phyloP scores from a whole-genome alignment of 2,113 vertebrate species.

The Prunella himalayana region DNA sequence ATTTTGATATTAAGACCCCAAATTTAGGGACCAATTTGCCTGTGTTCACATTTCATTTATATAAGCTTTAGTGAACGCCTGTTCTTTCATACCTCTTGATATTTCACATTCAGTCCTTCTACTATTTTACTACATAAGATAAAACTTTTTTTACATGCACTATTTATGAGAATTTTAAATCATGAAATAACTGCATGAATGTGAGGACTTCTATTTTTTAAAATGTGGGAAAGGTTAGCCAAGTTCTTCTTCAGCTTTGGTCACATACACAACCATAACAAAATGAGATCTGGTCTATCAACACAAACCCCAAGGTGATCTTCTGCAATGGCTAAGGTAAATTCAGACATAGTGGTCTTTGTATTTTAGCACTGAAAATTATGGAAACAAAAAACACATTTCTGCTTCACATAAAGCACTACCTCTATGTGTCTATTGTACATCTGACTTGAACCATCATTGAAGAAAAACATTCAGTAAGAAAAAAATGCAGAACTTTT shows the following conservation, averaged over 20 bases:
- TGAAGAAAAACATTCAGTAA: neutral
- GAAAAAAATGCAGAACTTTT: neutral
- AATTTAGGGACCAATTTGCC: neutral
- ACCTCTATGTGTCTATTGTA: neutral
- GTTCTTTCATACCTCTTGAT: neutral
- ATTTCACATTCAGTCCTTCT: neutral
- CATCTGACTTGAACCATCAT: neutral
- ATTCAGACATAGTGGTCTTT: neutral
- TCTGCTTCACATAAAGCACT: neutral
- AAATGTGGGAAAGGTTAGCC: neutral
- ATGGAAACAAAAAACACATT: neutral
- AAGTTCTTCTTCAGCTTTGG: neutral
- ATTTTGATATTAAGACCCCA: neutral
- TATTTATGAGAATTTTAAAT: neutral
- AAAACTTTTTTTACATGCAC: neutral
- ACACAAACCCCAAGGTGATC: neutral
- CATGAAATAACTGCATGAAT: neutral
- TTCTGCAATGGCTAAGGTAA: neutral
- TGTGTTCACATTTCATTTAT: neutral
- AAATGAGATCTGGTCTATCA: neutral
- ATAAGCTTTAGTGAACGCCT: neutral
- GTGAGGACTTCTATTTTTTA: neutral
- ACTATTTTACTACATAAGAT: neutral
- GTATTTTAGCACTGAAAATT: neutral
- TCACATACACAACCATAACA: neutral